Conservation (phyloP, 2,888 invertebrate genomes). For the Drosophila subsilvestris region DNA sequence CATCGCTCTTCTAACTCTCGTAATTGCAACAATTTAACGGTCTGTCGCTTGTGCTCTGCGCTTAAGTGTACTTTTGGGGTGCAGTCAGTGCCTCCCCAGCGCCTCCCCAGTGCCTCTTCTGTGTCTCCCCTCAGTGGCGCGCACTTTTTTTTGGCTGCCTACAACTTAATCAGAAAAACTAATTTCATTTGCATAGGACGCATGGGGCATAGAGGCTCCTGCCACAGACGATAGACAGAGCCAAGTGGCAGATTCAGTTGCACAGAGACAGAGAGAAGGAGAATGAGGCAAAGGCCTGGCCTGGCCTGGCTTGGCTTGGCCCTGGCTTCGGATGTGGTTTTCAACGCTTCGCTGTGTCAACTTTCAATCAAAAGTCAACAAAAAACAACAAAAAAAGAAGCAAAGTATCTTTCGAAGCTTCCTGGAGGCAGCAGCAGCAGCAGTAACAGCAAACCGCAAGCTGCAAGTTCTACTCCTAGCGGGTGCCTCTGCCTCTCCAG, state of each 20-base stretch:
- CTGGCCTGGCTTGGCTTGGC: conserved; percentile 1
- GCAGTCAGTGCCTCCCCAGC: conserved; percentile 9
- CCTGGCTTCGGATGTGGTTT: conserved; percentile 80
- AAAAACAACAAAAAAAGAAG: conserved; percentile 36
- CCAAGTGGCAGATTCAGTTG: conserved; percentile 33
- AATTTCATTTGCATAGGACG: conserved; percentile 76
- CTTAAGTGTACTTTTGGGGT: conserved; percentile 82
- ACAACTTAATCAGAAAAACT: conserved; percentile 78
- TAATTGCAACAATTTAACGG: conserved; percentile 83
- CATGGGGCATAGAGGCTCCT: conserved; percentile 16
- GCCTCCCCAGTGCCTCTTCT: conserved; percentile 12
- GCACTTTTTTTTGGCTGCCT: conserved; percentile 61
- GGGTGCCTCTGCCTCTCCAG: conserved; percentile 70
- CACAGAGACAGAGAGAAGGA: conserved; percentile 12
- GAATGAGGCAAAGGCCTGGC: too few relatives aligned
- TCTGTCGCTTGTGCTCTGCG: conserved; percentile 80
- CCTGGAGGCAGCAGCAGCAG: conserved; percentile 57
- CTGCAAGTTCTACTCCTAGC: conserved; percentile 58
- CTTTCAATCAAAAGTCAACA: conserved; percentile 79
- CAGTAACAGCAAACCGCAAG: conserved; percentile 33
- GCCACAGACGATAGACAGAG: conserved; percentile 20
- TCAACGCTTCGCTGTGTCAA: conserved; percentile 81
- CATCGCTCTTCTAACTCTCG: conserved; percentile 66
- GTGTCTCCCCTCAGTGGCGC: conserved; percentile 6
- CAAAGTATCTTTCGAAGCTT: conserved; percentile 70